Evolutionary conservation across 2,797 vertebrate species (phyloP), one percentile per base, ranked within the genome.

Genomic region (Anableps anableps): DNA sequence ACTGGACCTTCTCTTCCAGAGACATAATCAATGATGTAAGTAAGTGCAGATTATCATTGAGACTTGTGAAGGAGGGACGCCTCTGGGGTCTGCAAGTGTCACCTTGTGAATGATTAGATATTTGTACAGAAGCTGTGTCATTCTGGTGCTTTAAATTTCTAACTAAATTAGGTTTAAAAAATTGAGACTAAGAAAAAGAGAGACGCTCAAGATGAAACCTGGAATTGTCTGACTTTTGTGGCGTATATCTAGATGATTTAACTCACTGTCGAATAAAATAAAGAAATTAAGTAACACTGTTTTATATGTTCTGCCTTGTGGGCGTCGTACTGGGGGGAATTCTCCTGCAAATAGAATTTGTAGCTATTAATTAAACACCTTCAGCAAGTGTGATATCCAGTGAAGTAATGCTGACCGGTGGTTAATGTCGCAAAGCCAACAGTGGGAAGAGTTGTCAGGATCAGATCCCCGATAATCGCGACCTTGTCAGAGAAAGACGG

Each of bases 21-120:
- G 92, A 93, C 91, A 86, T 93, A 95, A 96, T 96, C 95, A 95
- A 94, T 94, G 93, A 94, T 94, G 92, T 95, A 93, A 95, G 94
- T 96, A 93, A 94, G 93, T 93, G 90, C 92, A 93, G 92, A 95
- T 95, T 95, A 94, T 94, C 93, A 95, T 94, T 94, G 92, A 94
- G 91, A 91, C 91, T 89, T 88, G 90, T 91, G 91, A 92, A 92
- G 88, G 89, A 88, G 83, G 90, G 81, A 82, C 73, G 88, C 86
- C 89, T 91, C 86, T 79, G 83, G 88, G 88, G 88, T 91, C 85
- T 84, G 60, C 82, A 78, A 88, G 89, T 91, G 88, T 93, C 92
- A 93, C 91, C 92, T 92, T 92, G 90, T 85, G 89, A 89, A 91
- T 89, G 85, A 92, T 91, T 86, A 87, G 88, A 88, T 87, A 84